phyloP scores from a whole-genome alignment of 2,888 invertebrate species.

The Xanthia icteritia region DNA sequence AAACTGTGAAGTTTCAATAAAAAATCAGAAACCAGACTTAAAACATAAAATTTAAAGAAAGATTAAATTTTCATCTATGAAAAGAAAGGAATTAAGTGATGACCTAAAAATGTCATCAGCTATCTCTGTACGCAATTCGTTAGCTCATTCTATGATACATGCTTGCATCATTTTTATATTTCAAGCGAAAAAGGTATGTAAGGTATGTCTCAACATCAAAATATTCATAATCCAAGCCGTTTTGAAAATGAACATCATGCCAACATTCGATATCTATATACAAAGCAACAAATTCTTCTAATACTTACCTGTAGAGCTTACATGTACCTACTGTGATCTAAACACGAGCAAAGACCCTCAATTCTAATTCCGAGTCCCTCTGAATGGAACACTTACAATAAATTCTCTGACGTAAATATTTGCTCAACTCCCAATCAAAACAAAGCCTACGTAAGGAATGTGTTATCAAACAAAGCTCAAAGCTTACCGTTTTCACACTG shows the following conservation, averaged over 20 bases:
- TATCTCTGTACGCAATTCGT: too few species aligned
- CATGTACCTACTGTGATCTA: not conserved
- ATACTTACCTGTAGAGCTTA: constrained; percentile 39
- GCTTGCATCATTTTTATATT: too few species aligned
- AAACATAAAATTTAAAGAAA: too few species aligned
- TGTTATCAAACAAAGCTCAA: constrained; percentile 52
- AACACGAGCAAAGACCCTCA: not conserved
- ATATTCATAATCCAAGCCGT: not conserved
- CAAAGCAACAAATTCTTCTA: constrained; percentile 16
- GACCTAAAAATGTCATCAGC: too few species aligned
- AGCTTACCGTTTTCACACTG: constrained; percentile 20
- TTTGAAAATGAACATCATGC: constrained; percentile 1
- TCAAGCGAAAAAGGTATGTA: not conserved
- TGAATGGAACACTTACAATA: constrained; percentile 17
- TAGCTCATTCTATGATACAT: too few species aligned
- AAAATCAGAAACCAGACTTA: too few species aligned
- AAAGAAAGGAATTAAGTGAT: too few species aligned
- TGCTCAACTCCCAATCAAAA: constrained; percentile 48
- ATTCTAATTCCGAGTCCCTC: not conserved
- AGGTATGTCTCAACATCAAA: not conserved
- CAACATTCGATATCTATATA: not conserved
- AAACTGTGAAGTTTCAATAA: too few species aligned
- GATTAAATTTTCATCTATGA: too few species aligned
- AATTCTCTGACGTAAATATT: constrained; percentile 46
- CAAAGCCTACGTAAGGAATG: constrained; percentile 45